Conservation (phyloP, 1,140 invertebrate species). For the Glossosoma conforme region DNA sequence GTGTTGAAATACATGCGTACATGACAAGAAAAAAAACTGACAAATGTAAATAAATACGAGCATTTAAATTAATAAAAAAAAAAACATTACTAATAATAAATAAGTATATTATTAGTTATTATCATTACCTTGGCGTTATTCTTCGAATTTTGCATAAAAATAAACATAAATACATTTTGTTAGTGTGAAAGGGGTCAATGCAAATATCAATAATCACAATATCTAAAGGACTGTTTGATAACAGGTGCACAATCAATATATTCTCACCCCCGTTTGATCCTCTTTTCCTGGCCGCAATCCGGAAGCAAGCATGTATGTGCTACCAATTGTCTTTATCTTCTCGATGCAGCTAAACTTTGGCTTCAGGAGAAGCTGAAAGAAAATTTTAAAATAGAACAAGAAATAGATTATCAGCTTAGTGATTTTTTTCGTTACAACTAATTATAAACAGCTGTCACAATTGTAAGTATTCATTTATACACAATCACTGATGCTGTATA, state of each 20-base stretch:
- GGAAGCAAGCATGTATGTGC: constrained; percentile 96
- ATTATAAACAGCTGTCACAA: too few species aligned
- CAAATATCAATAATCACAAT: not conserved
- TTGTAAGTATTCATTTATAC: not conserved
- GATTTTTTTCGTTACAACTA: not conserved
- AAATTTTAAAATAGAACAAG: constrained; percentile 2
- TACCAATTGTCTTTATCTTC: constrained; percentile 98
- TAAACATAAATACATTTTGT: not conserved
- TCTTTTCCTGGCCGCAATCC: constrained; percentile 86
- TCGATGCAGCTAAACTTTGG: constrained; percentile 94
- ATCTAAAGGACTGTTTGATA: not conserved
- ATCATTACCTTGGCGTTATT: constrained; percentile 1
- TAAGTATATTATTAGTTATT: not conserved
- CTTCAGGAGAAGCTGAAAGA: constrained; percentile 71
- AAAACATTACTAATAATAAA: not conserved
- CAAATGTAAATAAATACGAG: not conserved
- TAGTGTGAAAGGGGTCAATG: not conserved
- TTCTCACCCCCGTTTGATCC: constrained; percentile 58
- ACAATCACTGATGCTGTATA: too few species aligned
- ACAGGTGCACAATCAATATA: constrained; percentile 6
- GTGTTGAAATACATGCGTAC: not conserved
- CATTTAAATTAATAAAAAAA: too few species aligned
- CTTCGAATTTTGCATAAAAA: constrained; percentile 5
- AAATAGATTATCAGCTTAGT: not conserved
- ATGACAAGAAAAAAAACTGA: not conserved